Conservation (phyloP, 1,140 invertebrate genomes). For the Sinella curviseta region DNA sequence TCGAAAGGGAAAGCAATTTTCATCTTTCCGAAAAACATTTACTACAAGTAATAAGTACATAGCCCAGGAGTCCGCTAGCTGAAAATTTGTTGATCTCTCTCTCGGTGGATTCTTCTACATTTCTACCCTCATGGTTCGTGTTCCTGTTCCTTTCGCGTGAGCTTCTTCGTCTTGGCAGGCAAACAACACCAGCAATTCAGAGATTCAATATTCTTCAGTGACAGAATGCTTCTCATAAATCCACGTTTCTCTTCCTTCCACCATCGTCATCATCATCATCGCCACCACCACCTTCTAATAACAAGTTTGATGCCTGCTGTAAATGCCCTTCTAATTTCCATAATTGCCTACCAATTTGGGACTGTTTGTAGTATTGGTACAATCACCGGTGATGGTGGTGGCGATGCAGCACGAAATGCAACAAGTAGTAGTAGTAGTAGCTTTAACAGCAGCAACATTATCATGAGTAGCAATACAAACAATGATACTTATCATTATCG, state of each 20-base stretch:
- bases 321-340: slow-evolving; percentile 17
- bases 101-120: too few relatives aligned
- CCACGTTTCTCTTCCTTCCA: neutral
- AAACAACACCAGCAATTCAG: too few relatives aligned
- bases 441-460: too few relatives aligned
- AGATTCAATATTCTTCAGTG: too few relatives aligned
- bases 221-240: neutral
- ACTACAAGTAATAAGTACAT: too few relatives aligned
- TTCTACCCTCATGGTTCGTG: too few relatives aligned
- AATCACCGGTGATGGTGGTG: neutral
- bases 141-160: neutral
- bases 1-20: too few relatives aligned
- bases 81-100: too few relatives aligned
- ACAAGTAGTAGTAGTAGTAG: neutral
- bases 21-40: too few relatives aligned
- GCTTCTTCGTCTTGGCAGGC: too few relatives aligned
- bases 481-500: neutral
- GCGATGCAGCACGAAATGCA: neutral
- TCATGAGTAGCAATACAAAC: neutral
- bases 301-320: neutral
- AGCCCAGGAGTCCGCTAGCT: too few relatives aligned
- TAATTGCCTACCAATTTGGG: slow-evolving; percentile 8
- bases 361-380: neutral
- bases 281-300: slow-evolving; percentile 15
- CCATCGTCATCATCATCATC: neutral